Evolutionary conservation across 1,140 invertebrate genomes (phyloP), one percentile per base, ranked within the genome.

Genomic region (Scaptodrosophila lebanonensis): DNA sequence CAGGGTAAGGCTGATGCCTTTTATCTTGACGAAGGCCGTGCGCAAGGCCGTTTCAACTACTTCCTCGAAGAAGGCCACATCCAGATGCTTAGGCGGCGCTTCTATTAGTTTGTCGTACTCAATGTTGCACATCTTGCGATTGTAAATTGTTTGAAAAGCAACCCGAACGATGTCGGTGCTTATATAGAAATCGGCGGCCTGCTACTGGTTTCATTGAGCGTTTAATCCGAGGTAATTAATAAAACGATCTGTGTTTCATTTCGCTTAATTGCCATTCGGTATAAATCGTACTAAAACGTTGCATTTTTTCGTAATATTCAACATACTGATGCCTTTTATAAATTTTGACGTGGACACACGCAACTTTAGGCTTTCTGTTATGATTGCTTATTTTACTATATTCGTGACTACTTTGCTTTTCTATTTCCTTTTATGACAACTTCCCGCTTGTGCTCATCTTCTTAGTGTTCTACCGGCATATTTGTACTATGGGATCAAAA

Each of bases 21-120:
- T 1, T 0, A 85, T 7, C 17, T 60, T 6, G 0, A 65, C 38
- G 8, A 50, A 44, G 0, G 65, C 38, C 0, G 82, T 66, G 2
- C 68, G 60, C 12, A 85, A 6, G 2, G 70, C 68, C 3, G 73
- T 77, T 40, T 85, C 83, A n/a, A 84, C 39, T 1, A 77, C 66
- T 33, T 86, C 79, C 35, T 66, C 56, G 36, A 85, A 84, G 27
- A 86, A 84, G n/a, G 66, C 15, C 4, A 57, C 50, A 45, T 73
- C 57, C 22, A 86, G 43, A 22, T 85, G 66, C 8, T 42, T 53
- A 3, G 83, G 83, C 16, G 58, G 63, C 13, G 65, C 29, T 1
- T 6, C 43, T 8, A 85, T 45, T 15, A 70, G 64, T 36, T 66
- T 43, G 43, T 69, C 71, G 52, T 83, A 85, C 9, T 38, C 59